phyloP scores from a whole-genome alignment of 2,888 invertebrate genomes.

The Cheilosia pagana region DNA sequence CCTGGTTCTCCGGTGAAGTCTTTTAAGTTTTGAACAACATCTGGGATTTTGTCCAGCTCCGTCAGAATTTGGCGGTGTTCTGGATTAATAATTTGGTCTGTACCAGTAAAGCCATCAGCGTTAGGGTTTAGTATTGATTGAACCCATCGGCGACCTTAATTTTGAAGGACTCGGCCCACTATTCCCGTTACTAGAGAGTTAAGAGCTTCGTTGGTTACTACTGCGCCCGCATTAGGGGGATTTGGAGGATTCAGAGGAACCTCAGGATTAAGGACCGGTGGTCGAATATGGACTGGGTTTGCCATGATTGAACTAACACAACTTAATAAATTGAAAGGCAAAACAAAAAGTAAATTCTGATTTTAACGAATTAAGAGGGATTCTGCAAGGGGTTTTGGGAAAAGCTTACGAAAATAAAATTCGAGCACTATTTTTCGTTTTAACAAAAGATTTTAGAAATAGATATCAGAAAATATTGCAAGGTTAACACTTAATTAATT shows the following conservation, averaged over 20 bases:
- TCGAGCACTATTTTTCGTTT: background rate
- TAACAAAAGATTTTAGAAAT: background rate
- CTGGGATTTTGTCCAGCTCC: conserved; percentile 53
- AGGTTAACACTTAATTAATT: background rate
- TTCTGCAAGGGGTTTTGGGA: background rate
- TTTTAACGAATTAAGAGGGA: background rate
- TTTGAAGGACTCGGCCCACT: conserved; percentile 10
- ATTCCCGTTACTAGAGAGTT: background rate
- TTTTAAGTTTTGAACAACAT: conserved; percentile 36
- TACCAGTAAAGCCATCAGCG: conserved; percentile 1
- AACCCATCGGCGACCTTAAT: background rate
- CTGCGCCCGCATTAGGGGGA: background rate
- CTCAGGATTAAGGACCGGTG: background rate
- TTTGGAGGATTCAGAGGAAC: background rate
- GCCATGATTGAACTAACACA: conserved; percentile 2
- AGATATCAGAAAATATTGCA: background rate
- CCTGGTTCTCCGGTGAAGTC: conserved; percentile 57
- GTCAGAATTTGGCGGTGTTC: conserved; percentile 11
- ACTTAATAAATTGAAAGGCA: conserved; percentile 5
- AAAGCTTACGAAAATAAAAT: background rate
- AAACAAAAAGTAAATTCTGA: background rate
- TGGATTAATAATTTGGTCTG: conserved; percentile 8
- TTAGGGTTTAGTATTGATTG: conserved; percentile 15
- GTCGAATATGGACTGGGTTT: background rate
- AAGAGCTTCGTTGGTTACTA: background rate